Conservation (phyloP, 2,888 invertebrate genomes). For the Aproaerema taeniolella region DNA sequence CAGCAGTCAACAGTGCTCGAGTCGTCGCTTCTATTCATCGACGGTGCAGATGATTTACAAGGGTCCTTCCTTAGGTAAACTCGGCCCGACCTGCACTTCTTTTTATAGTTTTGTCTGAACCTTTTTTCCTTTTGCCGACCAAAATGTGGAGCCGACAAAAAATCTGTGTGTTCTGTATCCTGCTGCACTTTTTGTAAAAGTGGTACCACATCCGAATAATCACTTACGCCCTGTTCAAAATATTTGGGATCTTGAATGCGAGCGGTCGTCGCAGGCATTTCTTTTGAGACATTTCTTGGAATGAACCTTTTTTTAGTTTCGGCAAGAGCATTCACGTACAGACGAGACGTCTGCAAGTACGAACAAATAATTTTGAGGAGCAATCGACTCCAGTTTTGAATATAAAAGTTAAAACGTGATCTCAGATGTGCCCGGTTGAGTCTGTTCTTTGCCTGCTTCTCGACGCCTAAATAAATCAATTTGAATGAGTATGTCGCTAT, state of each 20-base stretch:
- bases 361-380: slow-evolving; percentile 20
- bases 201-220: slow-evolving; percentile 76
- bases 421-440: slow-evolving; percentile 5
- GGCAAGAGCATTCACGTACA: slow-evolving; percentile 30
- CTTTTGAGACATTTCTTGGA: slow-evolving; percentile 62
- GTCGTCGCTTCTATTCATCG: slow-evolving; percentile 64
- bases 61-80: slow-evolving; percentile 76
- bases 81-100: slow-evolving; percentile 66
- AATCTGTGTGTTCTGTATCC: slow-evolving; percentile 68
- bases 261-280: slow-evolving; percentile 50
- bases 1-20: slow-evolving; percentile 69
- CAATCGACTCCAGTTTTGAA: slow-evolving; percentile 15
- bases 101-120: slow-evolving; percentile 70
- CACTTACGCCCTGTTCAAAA: slow-evolving; percentile 72
- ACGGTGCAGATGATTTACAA: slow-evolving; percentile 73
- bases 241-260: slow-evolving; percentile 70
- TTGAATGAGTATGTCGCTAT: slow-evolving; percentile 64
- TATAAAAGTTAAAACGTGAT: slow-evolving; percentile 9
- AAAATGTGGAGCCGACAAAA: slow-evolving; percentile 67
- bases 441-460: slow-evolving; percentile 32
- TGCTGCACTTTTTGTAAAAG: slow-evolving; percentile 70
- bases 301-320: slow-evolving; percentile 42
- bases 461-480: slow-evolving; percentile 58
- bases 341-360: slow-evolving; percentile 33
- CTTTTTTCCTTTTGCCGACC: slow-evolving; percentile 69